A percentile compares a stretch with the other conserved stretches of the same genome.
These are phyloP conservation scores for Beris morrisii DNA, from an alignment of 2,888 invertebrate species.

Conservation along the genomic window DNA sequence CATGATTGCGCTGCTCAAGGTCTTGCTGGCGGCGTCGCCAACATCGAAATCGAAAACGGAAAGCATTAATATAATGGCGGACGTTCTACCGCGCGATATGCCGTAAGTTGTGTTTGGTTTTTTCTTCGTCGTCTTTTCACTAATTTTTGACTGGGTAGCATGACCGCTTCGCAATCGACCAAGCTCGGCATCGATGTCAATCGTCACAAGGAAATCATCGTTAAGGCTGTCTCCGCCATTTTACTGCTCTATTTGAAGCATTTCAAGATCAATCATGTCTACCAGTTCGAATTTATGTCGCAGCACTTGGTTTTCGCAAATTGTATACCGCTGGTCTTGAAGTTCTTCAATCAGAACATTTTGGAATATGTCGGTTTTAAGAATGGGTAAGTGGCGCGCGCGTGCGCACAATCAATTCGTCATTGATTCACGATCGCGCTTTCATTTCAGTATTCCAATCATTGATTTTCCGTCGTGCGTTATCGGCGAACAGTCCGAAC, in stretches of 20 bases:
- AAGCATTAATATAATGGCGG: conserved; percentile 97
- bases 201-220: conserved; percentile 97
- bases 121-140: too few species aligned
- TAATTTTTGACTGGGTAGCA: too few species aligned
- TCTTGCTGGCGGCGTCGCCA: conserved; percentile 94
- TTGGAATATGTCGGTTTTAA: conserved; percentile 92
- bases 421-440: too few species aligned
- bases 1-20: conserved; percentile 95
- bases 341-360: conserved; percentile 99
- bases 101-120: conserved; percentile 65
- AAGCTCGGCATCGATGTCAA: conserved; percentile 97
- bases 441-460: conserved; percentile 72
- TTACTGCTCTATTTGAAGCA: conserved; percentile 91
- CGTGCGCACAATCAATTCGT: too few species aligned
- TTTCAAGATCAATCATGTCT: conserved; percentile 94
- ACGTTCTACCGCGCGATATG: conserved; percentile 97
- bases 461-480: conserved; percentile 96
- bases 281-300: conserved; percentile 99
- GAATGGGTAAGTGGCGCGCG: conserved; percentile 70
- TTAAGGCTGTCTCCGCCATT: conserved; percentile 92
- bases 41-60: conserved; percentile 99
- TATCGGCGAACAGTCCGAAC: conserved; percentile 90
- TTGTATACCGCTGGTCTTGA: conserved; percentile 95
- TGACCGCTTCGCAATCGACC: conserved; percentile 91
- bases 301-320: conserved; percentile 99